Percentiles rank a stretch among this genome's conserved stretches.
These are phyloP conservation scores for Pachyuromys duprasi DNA, from an alignment of 2,797 vertebrate genomes.

Conservation along the genomic window DNA sequence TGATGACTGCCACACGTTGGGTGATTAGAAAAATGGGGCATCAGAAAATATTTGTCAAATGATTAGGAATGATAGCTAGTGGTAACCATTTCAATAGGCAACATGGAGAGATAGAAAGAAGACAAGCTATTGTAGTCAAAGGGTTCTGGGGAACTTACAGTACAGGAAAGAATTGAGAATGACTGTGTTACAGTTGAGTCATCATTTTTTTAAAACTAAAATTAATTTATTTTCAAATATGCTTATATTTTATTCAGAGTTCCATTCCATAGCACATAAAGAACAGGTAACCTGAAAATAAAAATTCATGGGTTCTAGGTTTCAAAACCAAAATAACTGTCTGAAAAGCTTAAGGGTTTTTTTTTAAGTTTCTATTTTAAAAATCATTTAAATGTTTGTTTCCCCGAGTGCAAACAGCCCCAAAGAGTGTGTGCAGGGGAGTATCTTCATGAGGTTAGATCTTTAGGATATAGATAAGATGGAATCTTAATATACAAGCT, in stretches of 20 bases:
- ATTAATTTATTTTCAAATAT: conserved; percentile 16
- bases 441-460: background rate
- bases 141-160: background rate
- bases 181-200: background rate
- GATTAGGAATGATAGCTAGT: background rate
- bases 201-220: background rate
- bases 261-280: background rate
- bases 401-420: background rate
- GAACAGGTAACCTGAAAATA: background rate
- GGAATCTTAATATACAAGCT: background rate
- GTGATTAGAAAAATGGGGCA: background rate
- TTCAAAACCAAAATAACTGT: conserved; percentile 28
- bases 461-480: background rate
- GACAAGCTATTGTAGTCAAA: too few species aligned
- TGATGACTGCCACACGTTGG: background rate
- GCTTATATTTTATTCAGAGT: background rate
- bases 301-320: background rate
- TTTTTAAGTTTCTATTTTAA: background rate
- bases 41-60: background rate
- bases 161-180: background rate
- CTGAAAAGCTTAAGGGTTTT: background rate
- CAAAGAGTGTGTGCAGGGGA: background rate
- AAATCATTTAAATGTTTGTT: background rate
- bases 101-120: background rate
- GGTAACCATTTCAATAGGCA: background rate